Percentiles rank a stretch among this genome's conserved stretches.
Evolutionary conservation across 2,797 vertebrate genomes (phyloP).

Genomic region (Mastacembelus armatus): DNA sequence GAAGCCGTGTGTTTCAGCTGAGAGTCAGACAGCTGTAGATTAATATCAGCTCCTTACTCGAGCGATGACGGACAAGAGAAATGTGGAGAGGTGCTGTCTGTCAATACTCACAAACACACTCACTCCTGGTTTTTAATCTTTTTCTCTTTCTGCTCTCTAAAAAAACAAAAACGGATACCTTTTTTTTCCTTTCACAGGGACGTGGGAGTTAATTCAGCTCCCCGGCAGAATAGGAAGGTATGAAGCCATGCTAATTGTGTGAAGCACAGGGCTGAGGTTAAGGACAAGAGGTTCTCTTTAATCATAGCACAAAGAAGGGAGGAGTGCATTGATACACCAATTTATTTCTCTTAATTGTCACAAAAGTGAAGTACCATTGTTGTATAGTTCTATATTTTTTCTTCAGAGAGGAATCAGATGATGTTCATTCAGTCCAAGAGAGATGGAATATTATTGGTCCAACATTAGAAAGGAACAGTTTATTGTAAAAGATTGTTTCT

Average conservation of each 20-base stretch:
- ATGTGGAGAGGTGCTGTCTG: slow-evolving; percentile 62
- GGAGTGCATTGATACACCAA: slow-evolving; percentile 9
- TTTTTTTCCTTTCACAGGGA: slow-evolving; percentile 47
- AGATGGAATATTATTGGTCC: background rate
- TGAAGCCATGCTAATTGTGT: slow-evolving; percentile 36
- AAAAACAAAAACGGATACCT: slow-evolving; percentile 42
- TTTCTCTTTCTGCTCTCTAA: slow-evolving; percentile 11
- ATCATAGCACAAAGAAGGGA: slow-evolving; percentile 33
- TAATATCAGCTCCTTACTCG: slow-evolving; percentile 72
- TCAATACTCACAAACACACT: slow-evolving; percentile 8
- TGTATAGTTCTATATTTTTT: slow-evolving; percentile 19
- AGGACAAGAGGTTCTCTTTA: slow-evolving; percentile 50
- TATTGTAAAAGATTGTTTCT: too few species aligned
- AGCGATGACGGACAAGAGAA: slow-evolving; percentile 71
- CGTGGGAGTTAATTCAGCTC: slow-evolving; percentile 32
- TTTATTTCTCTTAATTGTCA: slow-evolving; percentile 6
- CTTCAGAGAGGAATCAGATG: background rate
- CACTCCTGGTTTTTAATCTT: background rate
- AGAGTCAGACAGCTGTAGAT: slow-evolving; percentile 78
- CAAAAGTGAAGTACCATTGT: slow-evolving; percentile 9
- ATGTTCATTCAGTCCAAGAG: background rate
- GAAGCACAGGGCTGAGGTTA: slow-evolving; percentile 44
- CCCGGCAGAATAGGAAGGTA: slow-evolving; percentile 12
- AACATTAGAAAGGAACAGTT: background rate
- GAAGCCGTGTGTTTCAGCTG: slow-evolving; percentile 47